These are phyloP conservation scores for Gonioctena quinquepunctata DNA, from an alignment of 1,140 invertebrate genomes.

Conservation along the genomic window DNA sequence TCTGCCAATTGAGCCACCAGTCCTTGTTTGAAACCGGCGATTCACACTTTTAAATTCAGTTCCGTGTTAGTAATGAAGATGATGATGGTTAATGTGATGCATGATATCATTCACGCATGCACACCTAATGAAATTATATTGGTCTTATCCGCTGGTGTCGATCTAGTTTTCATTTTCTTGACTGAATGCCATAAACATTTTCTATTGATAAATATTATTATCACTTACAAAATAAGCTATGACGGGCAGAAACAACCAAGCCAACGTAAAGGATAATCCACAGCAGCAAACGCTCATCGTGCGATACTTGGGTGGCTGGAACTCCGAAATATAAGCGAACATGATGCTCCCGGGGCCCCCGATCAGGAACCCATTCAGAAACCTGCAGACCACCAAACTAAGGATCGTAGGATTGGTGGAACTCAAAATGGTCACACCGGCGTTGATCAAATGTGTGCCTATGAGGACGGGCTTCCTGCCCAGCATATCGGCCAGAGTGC, in stretches of 20 bases:
- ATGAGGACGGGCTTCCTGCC: constrained; percentile 60
- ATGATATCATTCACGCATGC: no score
- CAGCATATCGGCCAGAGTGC: constrained; percentile 49
- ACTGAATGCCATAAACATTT: no score
- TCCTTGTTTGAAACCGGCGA: no score
- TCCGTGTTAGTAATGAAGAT: no score
- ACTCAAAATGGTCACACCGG: constrained; percentile 58
- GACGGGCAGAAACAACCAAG: constrained; percentile 67
- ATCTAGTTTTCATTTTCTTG: no score
- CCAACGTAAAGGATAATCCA: constrained; percentile 65
- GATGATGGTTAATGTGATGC: no score
- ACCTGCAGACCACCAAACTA: constrained; percentile 56
- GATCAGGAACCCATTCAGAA: constrained; percentile 60
- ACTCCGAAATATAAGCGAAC: constrained; percentile 66
- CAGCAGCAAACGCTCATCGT: constrained; percentile 63
- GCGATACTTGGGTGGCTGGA: constrained; percentile 62
- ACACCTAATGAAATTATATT: no score
- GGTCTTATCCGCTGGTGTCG: no score
- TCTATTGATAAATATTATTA: no score
- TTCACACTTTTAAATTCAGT: no score
- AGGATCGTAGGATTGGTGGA: constrained; percentile 56
- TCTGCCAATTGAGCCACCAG: no score
- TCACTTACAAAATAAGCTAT: constrained; percentile 47
- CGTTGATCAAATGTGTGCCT: constrained; percentile 63
- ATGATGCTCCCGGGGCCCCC: constrained; percentile 61